Base-by-base conservation (phyloP, 1,140 invertebrate genomes). In the Bombus haemorrhoidalis region DNA sequence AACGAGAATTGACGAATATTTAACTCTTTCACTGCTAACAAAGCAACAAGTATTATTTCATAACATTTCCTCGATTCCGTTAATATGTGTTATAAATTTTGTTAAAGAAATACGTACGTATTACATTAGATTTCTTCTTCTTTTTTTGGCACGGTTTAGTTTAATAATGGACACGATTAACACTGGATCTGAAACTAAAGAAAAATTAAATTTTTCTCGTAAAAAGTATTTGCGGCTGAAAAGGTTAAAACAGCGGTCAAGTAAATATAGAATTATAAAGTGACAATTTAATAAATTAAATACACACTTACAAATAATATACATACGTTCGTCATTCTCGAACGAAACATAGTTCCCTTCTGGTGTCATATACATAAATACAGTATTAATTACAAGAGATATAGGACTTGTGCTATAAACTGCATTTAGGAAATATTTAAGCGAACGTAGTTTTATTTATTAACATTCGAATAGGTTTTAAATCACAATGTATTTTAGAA, bases 371-470 rank as follows among this genome's bases (percentile, higher is more conserved):
- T 53, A 8, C 18, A 53, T 25, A 34, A 74, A 74, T 10, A 41
- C 72, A 53, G 43, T 75, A 75, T 75, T 75, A 75, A 8, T 28
- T 28, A 53, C 18, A 53, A 53, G 47, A 53, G 47, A 37, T 47
- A 57, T 32, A 74, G 9, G 13, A 53, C 47, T 53, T 9, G 15
- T 34, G n/a, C n/a, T 32, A 53, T n/a, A 32, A 41, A 47, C n/a
- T 18, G n/a, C 59, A 62, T 12, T n/a, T 62, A 62, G 59, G 22
- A 47, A 25, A 13, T 43, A 43, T 74, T 47, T 47, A 47, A 74
- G n/a, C 41, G 18, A 47, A 74, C 72, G n/a, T 41, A 47, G 3
- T 12, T 73, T 73, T 73, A 73, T 74, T 74, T 74, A 74, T 74
- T 53, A 53, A 74, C 10, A 25, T 71, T 22, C 9, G 25, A 69